phyloP scores from a whole-genome alignment of 2,113 vertebrate genomes.

The Microcebus lehilahytsara region DNA sequence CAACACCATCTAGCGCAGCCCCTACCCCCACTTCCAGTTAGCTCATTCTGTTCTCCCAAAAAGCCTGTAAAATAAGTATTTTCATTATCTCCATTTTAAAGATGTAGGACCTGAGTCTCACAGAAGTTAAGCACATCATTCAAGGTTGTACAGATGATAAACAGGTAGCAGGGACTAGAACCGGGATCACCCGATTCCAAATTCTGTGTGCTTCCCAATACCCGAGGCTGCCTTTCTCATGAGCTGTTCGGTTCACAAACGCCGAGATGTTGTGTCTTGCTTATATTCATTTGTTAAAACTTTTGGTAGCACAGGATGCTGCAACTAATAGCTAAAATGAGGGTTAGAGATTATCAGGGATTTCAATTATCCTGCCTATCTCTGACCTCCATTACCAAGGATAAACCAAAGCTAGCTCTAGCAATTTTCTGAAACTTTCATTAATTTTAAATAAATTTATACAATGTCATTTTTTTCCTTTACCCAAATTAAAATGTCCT shows the following conservation, averaged over 20 bases:
- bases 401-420: conserved; percentile 67
- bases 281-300: conserved; percentile 49
- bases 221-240: neutral
- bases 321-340: conserved; percentile 46
- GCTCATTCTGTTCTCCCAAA: neutral
- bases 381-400: conserved; percentile 69
- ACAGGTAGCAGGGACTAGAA: neutral
- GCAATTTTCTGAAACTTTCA: conserved; percentile 73
- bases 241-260: neutral
- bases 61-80: neutral
- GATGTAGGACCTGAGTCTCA: neutral
- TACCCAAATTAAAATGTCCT: conserved; percentile 66
- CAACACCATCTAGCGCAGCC: neutral
- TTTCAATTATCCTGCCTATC: conserved; percentile 68
- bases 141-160: neutral
- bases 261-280: neutral
- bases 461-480: neutral
- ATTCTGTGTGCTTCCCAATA: neutral
- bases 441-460: conserved; percentile 74
- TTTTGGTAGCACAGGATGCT: conserved; percentile 15
- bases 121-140: neutral
- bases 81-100: neutral
- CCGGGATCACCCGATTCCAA: neutral
- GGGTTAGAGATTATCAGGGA: conserved; percentile 65
- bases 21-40: neutral